phyloP scores from a whole-genome alignment of 2,113 vertebrate genomes.

The Balaenoptera acutorostrata region DNA sequence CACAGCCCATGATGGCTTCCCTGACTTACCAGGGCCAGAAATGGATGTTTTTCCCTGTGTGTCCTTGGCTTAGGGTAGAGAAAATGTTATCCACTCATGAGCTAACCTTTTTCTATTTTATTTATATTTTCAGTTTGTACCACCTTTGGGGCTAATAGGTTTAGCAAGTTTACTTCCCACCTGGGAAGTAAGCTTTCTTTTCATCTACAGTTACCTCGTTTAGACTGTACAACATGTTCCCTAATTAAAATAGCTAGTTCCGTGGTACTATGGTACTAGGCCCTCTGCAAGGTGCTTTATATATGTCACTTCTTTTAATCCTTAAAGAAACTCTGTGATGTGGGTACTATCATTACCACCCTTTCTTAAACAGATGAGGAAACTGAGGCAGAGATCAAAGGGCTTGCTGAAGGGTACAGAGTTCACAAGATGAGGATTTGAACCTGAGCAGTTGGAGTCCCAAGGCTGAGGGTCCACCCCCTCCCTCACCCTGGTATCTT shows the following conservation, averaged over 20 bases:
- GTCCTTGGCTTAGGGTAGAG: constrained; percentile 13
- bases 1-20: not conserved
- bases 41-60: constrained; percentile 14
- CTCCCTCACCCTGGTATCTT: too few species aligned
- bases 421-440: not conserved
- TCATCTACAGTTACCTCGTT: not conserved
- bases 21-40: constrained; percentile 43
- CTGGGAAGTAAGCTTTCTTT: not conserved
- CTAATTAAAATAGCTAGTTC: not conserved
- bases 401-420: not conserved
- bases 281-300: not conserved
- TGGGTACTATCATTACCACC: not conserved
- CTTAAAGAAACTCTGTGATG: not conserved
- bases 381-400: not conserved
- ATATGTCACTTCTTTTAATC: not conserved
- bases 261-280: not conserved
- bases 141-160: not conserved
- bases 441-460: not conserved
- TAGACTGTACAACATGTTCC: not conserved
- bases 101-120: not conserved
- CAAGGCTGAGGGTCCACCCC: not conserved
- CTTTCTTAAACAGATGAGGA: not conserved
- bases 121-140: constrained; percentile 31
- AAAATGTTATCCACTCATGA: not conserved
- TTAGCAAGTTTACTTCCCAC: not conserved